phyloP scores from a whole-genome alignment of 2,888 invertebrate species.

The Gortyna flavago region DNA sequence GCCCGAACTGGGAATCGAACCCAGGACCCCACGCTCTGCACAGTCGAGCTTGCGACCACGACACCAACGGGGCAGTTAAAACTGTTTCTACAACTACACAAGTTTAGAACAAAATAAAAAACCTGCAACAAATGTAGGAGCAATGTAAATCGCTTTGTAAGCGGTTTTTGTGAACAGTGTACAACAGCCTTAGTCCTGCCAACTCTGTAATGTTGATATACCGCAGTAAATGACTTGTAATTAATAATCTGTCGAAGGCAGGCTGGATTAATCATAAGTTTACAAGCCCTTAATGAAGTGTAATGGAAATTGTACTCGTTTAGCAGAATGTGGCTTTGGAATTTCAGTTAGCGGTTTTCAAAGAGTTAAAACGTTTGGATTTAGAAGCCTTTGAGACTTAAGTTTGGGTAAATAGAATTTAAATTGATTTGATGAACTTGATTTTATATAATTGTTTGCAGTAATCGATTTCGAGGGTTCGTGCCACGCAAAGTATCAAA shows the following conservation, averaged over 20 bases:
- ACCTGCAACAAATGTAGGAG: too few relatives aligned
- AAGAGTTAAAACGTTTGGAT: conserved; percentile 26
- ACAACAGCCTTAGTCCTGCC: conserved; percentile 4
- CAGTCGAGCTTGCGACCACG: too few relatives aligned
- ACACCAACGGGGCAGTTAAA: too few relatives aligned
- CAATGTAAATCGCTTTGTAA: neutral
- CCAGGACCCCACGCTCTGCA: too few relatives aligned
- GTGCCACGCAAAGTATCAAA: neutral
- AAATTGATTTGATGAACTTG: conserved; percentile 20
- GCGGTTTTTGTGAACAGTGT: neutral
- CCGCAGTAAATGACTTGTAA: conserved; percentile 60
- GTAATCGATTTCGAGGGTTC: conserved; percentile 6
- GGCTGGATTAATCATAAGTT: conserved; percentile 55
- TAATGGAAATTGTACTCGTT: conserved; percentile 35
- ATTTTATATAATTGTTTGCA: conserved; percentile 12
- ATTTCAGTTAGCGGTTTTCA: conserved; percentile 13
- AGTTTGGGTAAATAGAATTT: neutral
- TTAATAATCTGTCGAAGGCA: conserved; percentile 69
- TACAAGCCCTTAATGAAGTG: conserved; percentile 52
- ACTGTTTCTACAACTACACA: too few relatives aligned
- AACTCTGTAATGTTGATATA: conserved; percentile 39
- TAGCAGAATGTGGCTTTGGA: conserved; percentile 18
- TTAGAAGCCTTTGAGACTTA: conserved; percentile 11
- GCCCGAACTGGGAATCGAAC: too few relatives aligned
- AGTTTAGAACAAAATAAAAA: neutral